Evolutionary conservation across 2,113 vertebrate genomes (phyloP).

Genomic region (Corythornis cristatus): DNA sequence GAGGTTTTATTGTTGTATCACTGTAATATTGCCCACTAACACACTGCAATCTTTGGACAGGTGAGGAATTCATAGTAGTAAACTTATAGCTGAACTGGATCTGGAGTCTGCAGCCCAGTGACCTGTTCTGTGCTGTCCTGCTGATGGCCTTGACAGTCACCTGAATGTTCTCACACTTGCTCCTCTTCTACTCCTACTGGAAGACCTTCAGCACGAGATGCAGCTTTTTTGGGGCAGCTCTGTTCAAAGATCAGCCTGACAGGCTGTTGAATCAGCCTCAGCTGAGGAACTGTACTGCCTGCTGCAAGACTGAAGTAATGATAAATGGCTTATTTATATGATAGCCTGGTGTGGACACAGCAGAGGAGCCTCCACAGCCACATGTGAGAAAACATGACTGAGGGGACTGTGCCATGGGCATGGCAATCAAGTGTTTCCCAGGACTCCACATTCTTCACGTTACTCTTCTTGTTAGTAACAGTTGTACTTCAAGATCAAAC

Average conservation of each 20-base stretch:
- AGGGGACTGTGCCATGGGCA: neutral
- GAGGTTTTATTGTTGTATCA: neutral
- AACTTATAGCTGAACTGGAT: neutral
- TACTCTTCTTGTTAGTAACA: neutral
- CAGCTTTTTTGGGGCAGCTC: neutral
- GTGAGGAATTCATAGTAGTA: neutral
- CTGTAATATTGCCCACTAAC: neutral
- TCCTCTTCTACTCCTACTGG: neutral
- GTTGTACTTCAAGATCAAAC: neutral
- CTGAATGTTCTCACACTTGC: neutral
- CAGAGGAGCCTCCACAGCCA: neutral
- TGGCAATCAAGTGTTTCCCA: neutral
- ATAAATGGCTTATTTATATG: neutral
- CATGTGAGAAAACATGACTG: fast-evolving
- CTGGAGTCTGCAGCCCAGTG: neutral
- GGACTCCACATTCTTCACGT: neutral
- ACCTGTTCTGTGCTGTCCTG: neutral
- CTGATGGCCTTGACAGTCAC: neutral
- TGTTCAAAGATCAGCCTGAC: neutral
- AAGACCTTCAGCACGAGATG: neutral
- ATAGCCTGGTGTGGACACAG: neutral
- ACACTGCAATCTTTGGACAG: neutral
- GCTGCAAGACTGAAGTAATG: neutral
- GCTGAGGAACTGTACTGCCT: neutral
- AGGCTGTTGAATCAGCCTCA: neutral